Evolutionary conservation across 2,113 vertebrate genomes (phyloP), one percentile per base, ranked within the genome.

Genomic region (Neoarius graeffei): DNA sequence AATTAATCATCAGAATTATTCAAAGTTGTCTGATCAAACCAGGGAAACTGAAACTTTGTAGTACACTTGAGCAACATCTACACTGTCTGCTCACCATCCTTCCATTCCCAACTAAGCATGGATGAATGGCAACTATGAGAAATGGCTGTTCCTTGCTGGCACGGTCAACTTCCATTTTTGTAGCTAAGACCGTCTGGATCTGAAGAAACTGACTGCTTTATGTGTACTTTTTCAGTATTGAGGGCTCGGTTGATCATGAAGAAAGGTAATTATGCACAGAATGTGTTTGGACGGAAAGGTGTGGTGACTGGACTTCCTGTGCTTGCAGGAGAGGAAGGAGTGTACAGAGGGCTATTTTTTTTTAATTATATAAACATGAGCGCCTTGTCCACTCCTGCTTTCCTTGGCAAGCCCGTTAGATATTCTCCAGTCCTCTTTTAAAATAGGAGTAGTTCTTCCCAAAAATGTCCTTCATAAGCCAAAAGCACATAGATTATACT

Each of bases 241-340:
- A 76, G 60, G 27, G 15, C 19, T 88, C 20, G 81, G 52, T 52
- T 81, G 48, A 60, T 85, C 23, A 13, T 27, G 52, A 57, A 86
- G 48, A 84, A 82, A 30, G 30, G 83, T 52, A 88, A 88, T 91
- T 92, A 89, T 82, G 48, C 76, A 52, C 73, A 89, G 89, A 93
- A 92, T 84, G 83, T 84, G 77, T 71, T 74, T 27, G 56, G 81
- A 91, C 94, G 95, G 94, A 95, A 95, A 96, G 95, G 95, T 94
- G 95, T 94, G 94, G 91, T 91, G 73, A 0, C 50, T 85, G 73
- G 0, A 87, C 93, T 94, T 95, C 95, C 94, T 89, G 90, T 77
- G 4, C 57, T 84, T 89, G 90, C 89, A 86, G 35, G 48, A 83
- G 69, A 89, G 90, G 88, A 88, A 86, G 74, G 62, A 30, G 69